Conservation (phyloP, 1,140 invertebrate species). For the Propsilocerus akamusi region DNA sequence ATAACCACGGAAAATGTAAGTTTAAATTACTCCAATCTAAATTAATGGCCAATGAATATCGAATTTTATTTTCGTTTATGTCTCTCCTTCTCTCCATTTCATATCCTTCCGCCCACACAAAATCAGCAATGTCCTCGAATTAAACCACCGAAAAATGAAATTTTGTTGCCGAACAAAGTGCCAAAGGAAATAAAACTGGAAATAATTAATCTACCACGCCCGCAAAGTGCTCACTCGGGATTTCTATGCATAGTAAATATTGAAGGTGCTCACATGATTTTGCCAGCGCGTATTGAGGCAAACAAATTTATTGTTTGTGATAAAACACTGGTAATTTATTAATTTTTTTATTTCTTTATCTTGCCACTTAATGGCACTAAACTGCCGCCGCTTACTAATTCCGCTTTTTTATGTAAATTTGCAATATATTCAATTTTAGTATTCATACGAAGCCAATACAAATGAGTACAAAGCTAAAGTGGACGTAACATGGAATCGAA, state of each 20-base stretch:
- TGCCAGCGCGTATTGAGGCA: slow-evolving; percentile 67
- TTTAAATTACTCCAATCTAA: too few species aligned
- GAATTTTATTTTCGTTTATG: slow-evolving; percentile 4
- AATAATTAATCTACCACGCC: slow-evolving; percentile 76
- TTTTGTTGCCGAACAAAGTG: slow-evolving; percentile 73
- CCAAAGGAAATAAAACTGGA: slow-evolving; percentile 73
- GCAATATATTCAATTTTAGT: slow-evolving; percentile 26
- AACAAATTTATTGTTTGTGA: slow-evolving; percentile 75
- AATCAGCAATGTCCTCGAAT: slow-evolving; percentile 65
- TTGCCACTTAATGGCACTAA: neutral
- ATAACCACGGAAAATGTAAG: slow-evolving; percentile 67
- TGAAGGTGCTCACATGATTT: slow-evolving; percentile 72
- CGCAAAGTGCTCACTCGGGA: slow-evolving; percentile 64
- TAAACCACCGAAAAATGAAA: slow-evolving; percentile 36
- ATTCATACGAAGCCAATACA: slow-evolving; percentile 70
- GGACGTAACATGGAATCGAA: slow-evolving; percentile 80
- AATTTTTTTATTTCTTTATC: neutral
- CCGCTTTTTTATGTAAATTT: neutral
- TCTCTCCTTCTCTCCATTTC: slow-evolving; percentile 7
- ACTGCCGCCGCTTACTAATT: neutral
- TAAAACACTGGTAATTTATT: slow-evolving; percentile 46
- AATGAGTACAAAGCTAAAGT: slow-evolving; percentile 78
- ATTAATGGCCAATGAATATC: too few species aligned
- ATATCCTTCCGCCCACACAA: slow-evolving; percentile 38
- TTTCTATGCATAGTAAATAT: slow-evolving; percentile 84